Evolutionary conservation across 2,113 vertebrate species (phyloP).

Genomic region (Catagonus wagneri): DNA sequence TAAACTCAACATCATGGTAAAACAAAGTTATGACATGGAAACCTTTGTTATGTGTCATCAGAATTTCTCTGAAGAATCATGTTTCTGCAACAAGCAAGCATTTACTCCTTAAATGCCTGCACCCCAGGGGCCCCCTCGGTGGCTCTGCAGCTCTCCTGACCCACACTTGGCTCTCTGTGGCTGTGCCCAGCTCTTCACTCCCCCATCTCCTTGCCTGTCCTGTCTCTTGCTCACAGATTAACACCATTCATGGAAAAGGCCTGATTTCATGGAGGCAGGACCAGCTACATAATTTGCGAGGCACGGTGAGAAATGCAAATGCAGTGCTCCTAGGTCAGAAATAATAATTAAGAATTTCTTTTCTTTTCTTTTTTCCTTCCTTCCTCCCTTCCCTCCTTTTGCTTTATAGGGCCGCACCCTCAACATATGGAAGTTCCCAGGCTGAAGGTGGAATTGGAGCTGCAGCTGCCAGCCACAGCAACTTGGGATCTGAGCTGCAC

Average conservation of each 20-base stretch:
- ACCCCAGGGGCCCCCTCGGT: too few relatives aligned
- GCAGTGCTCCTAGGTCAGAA: background rate
- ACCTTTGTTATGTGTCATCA: background rate
- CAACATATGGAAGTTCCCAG: too few relatives aligned
- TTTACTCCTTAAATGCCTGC: background rate
- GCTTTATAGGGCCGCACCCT: too few relatives aligned
- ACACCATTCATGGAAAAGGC: background rate
- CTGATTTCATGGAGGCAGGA: background rate
- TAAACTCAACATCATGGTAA: background rate
- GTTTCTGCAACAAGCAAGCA: background rate
- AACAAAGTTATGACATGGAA: background rate
- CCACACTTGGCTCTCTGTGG: background rate
- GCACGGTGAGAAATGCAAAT: background rate
- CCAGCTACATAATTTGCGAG: background rate
- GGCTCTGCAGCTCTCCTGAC: fast-evolving
- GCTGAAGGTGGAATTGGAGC: too few relatives aligned
- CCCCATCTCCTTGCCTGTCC: background rate
- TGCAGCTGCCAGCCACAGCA: too few relatives aligned
- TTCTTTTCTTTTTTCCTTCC: too few relatives aligned
- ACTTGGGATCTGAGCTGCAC: too few relatives aligned
- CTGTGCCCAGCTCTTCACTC: background rate
- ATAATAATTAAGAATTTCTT: background rate
- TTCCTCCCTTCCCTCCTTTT: too few relatives aligned
- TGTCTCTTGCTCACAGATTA: background rate
- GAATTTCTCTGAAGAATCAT: background rate